These are phyloP conservation scores for Dolichoris vasculosae DNA, from an alignment of 1,140 invertebrate genomes.

Conservation along the genomic window DNA sequence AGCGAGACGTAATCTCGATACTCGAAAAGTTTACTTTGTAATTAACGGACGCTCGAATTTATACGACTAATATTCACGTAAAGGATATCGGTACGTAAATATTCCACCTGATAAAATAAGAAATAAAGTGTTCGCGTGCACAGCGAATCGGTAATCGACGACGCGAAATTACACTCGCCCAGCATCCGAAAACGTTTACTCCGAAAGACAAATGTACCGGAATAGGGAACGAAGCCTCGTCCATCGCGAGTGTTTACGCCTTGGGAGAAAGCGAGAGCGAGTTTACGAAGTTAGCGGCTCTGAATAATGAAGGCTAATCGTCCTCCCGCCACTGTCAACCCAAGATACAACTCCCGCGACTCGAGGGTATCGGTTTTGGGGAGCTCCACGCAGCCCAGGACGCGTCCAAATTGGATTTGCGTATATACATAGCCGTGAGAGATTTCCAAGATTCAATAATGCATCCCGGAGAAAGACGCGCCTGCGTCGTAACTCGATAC, in stretches of 20 bases:
- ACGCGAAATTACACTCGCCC: no score
- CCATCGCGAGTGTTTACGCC: conserved; percentile 28
- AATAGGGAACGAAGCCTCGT: background rate
- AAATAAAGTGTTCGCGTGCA: no score
- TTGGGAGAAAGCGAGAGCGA: background rate
- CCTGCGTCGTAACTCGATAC: background rate
- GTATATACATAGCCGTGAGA: conserved; percentile 30
- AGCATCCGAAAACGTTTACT: background rate
- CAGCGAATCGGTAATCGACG: no score
- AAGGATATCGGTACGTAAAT: no score
- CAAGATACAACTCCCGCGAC: background rate
- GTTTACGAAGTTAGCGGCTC: conserved; percentile 31
- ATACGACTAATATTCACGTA: no score
- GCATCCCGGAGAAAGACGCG: background rate
- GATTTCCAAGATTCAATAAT: conserved; percentile 50
- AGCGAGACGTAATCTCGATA: no score
- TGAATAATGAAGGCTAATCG: conserved; percentile 53
- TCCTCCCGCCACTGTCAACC: conserved; percentile 20
- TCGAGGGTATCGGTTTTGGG: conserved; percentile 40
- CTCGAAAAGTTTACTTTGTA: no score
- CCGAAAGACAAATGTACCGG: background rate
- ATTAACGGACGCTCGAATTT: no score
- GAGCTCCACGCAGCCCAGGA: background rate
- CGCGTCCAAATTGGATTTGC: conserved; percentile 51
- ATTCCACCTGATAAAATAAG: no score